These are phyloP conservation scores for Ameiurus melas DNA, from an alignment of 2,113 vertebrate species.

Conservation along the genomic window DNA sequence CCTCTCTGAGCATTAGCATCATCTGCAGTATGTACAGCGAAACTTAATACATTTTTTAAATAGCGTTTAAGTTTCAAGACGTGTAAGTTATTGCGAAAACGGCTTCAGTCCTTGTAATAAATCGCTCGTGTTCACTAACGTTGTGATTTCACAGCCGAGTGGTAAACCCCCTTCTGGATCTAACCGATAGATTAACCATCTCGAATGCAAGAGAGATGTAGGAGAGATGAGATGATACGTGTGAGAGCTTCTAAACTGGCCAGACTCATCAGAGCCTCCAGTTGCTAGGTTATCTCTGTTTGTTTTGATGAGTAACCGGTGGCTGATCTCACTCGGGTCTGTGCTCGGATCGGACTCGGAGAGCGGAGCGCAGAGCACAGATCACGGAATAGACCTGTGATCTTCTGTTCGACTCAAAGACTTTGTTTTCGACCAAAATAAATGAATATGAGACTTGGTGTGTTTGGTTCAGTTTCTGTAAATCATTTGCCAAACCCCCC, in stretches of 20 bases:
- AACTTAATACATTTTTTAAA: no score
- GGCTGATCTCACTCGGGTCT: conserved; percentile 12
- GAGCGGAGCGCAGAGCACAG: background rate
- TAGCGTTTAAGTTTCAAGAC: background rate
- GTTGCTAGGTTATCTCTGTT: conserved; percentile 17
- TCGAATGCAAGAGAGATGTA: conserved; percentile 1
- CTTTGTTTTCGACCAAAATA: background rate
- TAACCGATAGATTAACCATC: background rate
- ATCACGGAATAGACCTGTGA: background rate
- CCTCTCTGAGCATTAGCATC: background rate
- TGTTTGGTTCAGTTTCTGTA: background rate
- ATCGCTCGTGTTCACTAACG: conserved; percentile 5
- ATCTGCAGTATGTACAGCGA: background rate
- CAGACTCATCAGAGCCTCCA: background rate
- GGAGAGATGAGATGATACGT: conserved; percentile 13
- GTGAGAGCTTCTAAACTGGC: background rate
- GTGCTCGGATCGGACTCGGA: background rate
- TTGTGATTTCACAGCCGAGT: conserved; percentile 31
- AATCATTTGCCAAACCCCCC: background rate
- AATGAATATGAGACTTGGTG: background rate
- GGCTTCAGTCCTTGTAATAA: background rate
- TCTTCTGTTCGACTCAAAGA: background rate
- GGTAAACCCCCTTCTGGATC: background rate
- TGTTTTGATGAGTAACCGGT: conserved; percentile 8
- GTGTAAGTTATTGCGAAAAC: background rate